phyloP scores from a whole-genome alignment of 2,888 invertebrate species.

The Tromatobia lineatoria region DNA sequence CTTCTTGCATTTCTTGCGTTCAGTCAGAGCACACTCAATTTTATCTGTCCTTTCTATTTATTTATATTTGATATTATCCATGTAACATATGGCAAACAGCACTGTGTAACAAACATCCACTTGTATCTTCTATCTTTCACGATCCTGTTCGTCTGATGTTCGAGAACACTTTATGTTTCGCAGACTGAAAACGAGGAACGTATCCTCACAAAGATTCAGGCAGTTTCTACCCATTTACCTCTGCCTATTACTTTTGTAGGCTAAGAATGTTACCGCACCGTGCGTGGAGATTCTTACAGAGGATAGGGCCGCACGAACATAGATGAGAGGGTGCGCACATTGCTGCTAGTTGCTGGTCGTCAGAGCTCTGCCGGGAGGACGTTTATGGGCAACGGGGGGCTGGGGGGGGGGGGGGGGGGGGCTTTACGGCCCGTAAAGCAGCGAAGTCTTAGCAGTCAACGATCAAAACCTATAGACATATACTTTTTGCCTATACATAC shows the following conservation, averaged over 20 bases:
- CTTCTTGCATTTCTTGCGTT: not conserved
- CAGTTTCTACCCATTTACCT: not conserved
- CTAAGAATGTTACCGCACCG: not conserved
- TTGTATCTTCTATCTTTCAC: not conserved
- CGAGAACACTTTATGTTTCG: not conserved
- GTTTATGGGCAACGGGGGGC: conserved; percentile 45
- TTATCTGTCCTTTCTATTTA: not conserved
- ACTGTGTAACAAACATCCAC: not conserved
- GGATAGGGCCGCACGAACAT: not conserved
- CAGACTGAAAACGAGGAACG: not conserved
- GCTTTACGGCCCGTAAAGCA: conserved; percentile 62
- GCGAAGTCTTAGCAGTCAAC: conserved; percentile 34
- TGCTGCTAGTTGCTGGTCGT: conserved; percentile 24
- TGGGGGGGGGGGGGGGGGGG: conserved; percentile 1
- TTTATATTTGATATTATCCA: not conserved
- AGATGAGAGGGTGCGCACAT: conserved; percentile 29
- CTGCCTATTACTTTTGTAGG: conserved; percentile 3
- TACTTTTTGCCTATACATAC: not conserved
- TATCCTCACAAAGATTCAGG: not conserved
- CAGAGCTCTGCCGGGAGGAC: conserved; percentile 38
- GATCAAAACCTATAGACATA: conserved; percentile 26
- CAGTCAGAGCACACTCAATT: not conserved
- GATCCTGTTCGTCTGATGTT: not conserved
- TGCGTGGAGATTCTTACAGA: conserved; percentile 18
- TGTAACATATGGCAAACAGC: not conserved